Percentiles rank a stretch among this genome's conserved stretches.
phyloP scores from a whole-genome alignment of 2,797 vertebrate species.

The Intellagama lesueurii region DNA sequence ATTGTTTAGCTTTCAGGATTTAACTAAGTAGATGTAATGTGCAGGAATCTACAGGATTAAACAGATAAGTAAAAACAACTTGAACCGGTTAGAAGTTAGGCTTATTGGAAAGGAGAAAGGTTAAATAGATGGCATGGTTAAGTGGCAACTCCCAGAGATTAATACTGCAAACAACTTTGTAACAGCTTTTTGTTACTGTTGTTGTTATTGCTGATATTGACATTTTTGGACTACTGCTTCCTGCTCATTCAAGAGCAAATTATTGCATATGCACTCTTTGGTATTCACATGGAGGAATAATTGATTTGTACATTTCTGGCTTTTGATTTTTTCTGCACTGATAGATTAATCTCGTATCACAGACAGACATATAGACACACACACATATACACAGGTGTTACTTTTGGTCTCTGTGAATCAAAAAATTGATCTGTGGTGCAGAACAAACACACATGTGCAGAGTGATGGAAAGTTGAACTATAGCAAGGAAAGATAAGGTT shows the following conservation, averaged over 20 bases:
- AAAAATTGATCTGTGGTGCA: too few species aligned
- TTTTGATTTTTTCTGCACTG: too few species aligned
- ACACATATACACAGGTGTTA: too few species aligned
- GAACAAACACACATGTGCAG: too few species aligned
- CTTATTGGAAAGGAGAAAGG: background rate
- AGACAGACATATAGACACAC: too few species aligned
- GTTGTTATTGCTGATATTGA: background rate
- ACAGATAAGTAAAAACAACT: constrained; percentile 33
- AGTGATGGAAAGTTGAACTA: too few species aligned
- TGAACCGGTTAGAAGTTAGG: background rate
- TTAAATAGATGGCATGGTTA: constrained; percentile 37
- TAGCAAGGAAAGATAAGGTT: too few species aligned
- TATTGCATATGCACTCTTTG: constrained; percentile 23
- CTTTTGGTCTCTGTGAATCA: too few species aligned
- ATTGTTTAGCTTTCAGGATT: constrained; percentile 40
- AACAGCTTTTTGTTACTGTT: background rate
- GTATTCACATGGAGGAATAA: constrained; percentile 39
- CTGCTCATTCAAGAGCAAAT: background rate
- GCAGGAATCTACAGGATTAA: constrained; percentile 32
- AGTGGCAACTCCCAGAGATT: background rate
- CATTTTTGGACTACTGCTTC: constrained; percentile 27
- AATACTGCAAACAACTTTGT: background rate
- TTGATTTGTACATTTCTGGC: background rate
- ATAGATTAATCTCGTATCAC: too few species aligned
- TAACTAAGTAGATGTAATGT: constrained; percentile 18